Percentiles rank a stretch among this genome's conserved stretches.
phyloP scores from a whole-genome alignment of 2,113 vertebrate species.

The Thamnaconus septentrionalis region DNA sequence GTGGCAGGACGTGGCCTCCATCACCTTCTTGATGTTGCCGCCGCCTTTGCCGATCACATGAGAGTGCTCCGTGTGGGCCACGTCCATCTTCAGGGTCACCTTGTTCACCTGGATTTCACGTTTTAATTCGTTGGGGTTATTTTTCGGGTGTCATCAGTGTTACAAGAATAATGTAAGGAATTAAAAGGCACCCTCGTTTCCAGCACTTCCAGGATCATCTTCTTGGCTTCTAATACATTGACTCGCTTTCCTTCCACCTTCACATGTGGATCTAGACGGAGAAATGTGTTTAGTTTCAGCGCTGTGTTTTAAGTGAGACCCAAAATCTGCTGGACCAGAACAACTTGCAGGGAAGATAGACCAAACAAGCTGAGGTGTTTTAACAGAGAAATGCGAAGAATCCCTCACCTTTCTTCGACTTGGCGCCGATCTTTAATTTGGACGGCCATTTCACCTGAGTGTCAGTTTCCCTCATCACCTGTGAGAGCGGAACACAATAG shows the following conservation, averaged over 20 bases:
- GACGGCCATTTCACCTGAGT: conserved; percentile 85
- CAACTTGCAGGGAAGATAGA: too few relatives aligned
- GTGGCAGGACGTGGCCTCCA: conserved; percentile 81
- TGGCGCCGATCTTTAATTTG: conserved; percentile 82
- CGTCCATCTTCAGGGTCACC: conserved; percentile 83
- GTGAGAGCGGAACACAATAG: conserved; percentile 29
- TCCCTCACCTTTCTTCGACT: conserved; percentile 80
- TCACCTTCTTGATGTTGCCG: conserved; percentile 82
- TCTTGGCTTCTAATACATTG: conserved; percentile 75
- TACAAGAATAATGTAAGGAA: too few relatives aligned
- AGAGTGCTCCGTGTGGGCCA: conserved; percentile 80
- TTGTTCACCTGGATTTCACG: conserved; percentile 73
- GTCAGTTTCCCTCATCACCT: conserved; percentile 82
- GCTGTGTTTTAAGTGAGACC: not conserved
- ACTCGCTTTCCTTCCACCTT: conserved; percentile 77
- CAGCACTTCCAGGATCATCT: conserved; percentile 75
- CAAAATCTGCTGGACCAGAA: too few relatives aligned
- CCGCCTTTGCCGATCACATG: conserved; percentile 83
- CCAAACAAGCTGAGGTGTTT: not conserved
- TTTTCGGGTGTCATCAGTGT: too few relatives aligned
- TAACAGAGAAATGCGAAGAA: not conserved
- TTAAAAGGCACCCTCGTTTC: conserved; percentile 72
- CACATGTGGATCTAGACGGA: conserved; percentile 77
- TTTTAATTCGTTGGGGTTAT: not conserved
- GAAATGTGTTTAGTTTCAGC: not conserved